Conservation (phyloP, 2,888 invertebrate species). For the Hofmannophila pseudospretella region DNA sequence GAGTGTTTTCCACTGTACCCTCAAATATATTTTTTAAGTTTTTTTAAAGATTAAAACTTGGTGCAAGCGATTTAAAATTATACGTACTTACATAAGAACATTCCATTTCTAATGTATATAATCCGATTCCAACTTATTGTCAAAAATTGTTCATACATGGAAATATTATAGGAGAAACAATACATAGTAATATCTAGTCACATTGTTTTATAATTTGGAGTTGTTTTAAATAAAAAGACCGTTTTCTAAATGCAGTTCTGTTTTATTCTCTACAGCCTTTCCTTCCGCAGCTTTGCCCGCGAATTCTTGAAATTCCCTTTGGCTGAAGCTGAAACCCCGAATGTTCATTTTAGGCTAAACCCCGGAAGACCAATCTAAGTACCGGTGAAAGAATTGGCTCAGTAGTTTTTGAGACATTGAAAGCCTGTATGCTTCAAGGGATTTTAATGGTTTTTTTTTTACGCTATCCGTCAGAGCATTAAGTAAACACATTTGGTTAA, state of each 20-base stretch:
- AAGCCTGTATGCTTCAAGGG: too few species aligned
- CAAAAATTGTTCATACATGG: conserved; percentile 8
- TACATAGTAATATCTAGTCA: conserved; percentile 24
- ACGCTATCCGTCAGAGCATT: conserved; percentile 9
- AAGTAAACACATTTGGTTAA: too few species aligned
- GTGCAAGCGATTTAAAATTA: conserved; percentile 1
- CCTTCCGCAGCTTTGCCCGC: too few species aligned
- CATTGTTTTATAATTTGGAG: conserved; percentile 43
- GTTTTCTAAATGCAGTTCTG: conserved; percentile 1
- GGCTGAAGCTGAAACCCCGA: too few species aligned
- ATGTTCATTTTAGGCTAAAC: too few species aligned
- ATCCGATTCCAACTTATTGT: conserved; percentile 3
- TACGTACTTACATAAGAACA: background rate
- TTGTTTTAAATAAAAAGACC: conserved; percentile 44
- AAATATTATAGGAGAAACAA: conserved; percentile 22
- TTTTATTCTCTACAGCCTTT: too few species aligned
- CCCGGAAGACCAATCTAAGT: too few species aligned
- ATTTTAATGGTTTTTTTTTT: conserved; percentile 23
- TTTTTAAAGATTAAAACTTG: background rate
- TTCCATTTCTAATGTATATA: conserved; percentile 1
- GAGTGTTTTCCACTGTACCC: too few species aligned
- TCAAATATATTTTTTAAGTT: too few species aligned
- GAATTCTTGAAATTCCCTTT: too few species aligned
- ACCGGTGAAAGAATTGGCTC: too few species aligned
- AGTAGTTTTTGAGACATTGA: too few species aligned